These are phyloP conservation scores for Trachythela sp. DNA, from an alignment of 64 coral and sea anemone species.

Conservation along the genomic window DNA sequence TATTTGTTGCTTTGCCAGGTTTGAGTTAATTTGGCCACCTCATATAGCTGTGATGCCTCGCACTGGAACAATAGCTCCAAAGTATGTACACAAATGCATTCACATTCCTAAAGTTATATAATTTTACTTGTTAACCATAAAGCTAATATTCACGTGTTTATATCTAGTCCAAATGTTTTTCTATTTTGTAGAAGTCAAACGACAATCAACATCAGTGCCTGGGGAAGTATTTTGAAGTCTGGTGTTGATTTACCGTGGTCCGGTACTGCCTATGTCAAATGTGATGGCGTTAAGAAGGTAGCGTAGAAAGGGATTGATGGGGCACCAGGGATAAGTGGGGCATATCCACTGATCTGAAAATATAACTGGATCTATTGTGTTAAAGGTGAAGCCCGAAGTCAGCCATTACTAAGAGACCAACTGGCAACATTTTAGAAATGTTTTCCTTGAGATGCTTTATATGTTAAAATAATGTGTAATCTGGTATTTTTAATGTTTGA, in stretches of 20 bases:
- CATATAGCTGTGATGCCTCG: constrained; percentile 82
- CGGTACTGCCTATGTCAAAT: constrained; percentile 83
- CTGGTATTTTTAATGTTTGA: too few relatives aligned
- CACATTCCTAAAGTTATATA: background rate
- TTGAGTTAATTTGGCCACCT: constrained; percentile 97
- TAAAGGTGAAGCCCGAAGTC: too few relatives aligned
- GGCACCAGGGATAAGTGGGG: too few relatives aligned
- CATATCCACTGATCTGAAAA: too few relatives aligned
- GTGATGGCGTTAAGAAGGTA: constrained; percentile 24
- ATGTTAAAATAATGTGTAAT: too few relatives aligned
- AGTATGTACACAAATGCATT: constrained; percentile 31
- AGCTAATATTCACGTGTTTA: too few relatives aligned
- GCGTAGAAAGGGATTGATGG: too few relatives aligned
- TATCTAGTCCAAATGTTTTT: background rate
- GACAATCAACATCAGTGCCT: constrained; percentile 75
- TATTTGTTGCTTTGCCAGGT: constrained; percentile 39
- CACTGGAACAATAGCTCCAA: constrained; percentile 74
- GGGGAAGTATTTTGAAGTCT: constrained; percentile 37
- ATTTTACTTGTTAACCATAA: too few relatives aligned
- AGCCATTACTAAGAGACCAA: too few relatives aligned
- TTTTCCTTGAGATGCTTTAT: too few relatives aligned
- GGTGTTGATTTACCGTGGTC: constrained; percentile 79
- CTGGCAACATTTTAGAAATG: too few relatives aligned
- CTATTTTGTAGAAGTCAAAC: constrained; percentile 69
- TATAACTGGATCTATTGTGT: too few relatives aligned